Base-by-base conservation (phyloP, 2,797 vertebrate species). In the Steatocranus sp. region DNA sequence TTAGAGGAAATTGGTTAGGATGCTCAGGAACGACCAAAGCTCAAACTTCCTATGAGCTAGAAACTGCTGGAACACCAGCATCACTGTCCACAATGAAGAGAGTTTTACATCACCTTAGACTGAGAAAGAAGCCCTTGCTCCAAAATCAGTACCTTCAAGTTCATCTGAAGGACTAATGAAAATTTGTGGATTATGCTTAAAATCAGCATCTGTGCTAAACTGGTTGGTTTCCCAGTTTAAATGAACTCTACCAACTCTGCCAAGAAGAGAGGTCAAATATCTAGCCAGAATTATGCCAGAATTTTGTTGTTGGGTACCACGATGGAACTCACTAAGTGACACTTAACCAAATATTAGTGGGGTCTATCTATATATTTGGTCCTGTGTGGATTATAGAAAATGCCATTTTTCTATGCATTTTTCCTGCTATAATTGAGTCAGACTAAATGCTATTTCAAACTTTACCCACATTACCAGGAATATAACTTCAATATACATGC, bases 191-290 rank as follows among this genome's bases (percentile, higher is more conserved):
- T 36, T 63, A 36, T 63, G 11, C 32, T 63, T 63, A 2, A 63
- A 63, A 36, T 34, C 18, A 11, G 18, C 0, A 0, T 63, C 32
- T 3, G 11, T 63, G 18, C 32, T n/a, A n/a, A n/a, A n/a, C n/a
- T n/a, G n/a, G n/a, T n/a, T n/a, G n/a, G n/a, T n/a, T n/a, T n/a
- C n/a, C 18, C 58, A 63, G 2, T 63, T 36, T 63, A 63, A 36
- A 63, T 63, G 7, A 63, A 61, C 18, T 36, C 32, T 61, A 61
- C 58, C 58, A 36, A 63, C 36, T 63, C 32, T 63, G 58, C 32
- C 18, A 20, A 36, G 58, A 36, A 12, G 4, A 63, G 32, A 12
- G 58, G 18, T n/a, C 58, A 63, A 63, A 63, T 36, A 63, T 36
- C 32, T 20, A 63, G 58, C 1, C 58, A 63, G 32, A 63, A 36